A percentile compares a stretch with the other conserved stretches of the same genome.
These are phyloP conservation scores for Anthopleura xanthogrammica DNA, from an alignment of 92 coral and sea anemone genomes.

Conservation along the genomic window DNA sequence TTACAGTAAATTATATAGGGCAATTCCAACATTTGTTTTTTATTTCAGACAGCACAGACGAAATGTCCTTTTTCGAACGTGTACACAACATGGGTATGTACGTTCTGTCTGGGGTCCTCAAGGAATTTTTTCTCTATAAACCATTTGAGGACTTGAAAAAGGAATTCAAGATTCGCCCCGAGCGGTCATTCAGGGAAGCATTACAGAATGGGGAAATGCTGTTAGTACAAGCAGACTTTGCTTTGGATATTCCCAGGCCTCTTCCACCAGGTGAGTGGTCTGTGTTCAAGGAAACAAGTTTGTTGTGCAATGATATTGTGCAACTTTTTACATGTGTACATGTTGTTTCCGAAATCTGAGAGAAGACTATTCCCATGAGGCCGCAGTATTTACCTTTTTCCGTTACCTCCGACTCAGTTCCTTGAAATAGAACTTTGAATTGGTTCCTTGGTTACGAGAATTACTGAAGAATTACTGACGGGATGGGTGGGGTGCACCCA, in stretches of 20 bases:
- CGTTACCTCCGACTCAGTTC: too few species aligned
- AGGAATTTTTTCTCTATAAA: background rate
- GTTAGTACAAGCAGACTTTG: slow-evolving; percentile 19
- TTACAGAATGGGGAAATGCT: background rate
- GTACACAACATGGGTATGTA: background rate
- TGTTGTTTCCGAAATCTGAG: too few species aligned
- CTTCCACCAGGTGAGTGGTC: slow-evolving; percentile 9
- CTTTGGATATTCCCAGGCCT: slow-evolving; percentile 8
- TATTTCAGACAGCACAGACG: background rate
- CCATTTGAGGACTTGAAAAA: background rate
- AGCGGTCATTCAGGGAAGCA: slow-evolving; percentile 1
- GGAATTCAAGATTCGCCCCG: slow-evolving; percentile 12
- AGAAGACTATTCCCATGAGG: too few species aligned
- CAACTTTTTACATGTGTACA: too few species aligned
- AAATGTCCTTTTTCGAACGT: slow-evolving; percentile 14
- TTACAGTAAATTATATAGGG: too few species aligned
- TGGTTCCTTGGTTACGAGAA: too few species aligned
- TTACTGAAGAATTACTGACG: too few species aligned
- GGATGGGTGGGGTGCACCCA: too few species aligned
- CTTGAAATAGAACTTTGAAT: too few species aligned
- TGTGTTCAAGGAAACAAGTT: too few species aligned
- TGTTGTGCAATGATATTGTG: too few species aligned
- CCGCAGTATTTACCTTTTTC: too few species aligned
- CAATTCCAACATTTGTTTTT: background rate
- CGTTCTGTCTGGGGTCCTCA: background rate